Evolutionary conservation across 2,113 vertebrate genomes (phyloP).

Genomic region (Sprattus sprattus): DNA sequence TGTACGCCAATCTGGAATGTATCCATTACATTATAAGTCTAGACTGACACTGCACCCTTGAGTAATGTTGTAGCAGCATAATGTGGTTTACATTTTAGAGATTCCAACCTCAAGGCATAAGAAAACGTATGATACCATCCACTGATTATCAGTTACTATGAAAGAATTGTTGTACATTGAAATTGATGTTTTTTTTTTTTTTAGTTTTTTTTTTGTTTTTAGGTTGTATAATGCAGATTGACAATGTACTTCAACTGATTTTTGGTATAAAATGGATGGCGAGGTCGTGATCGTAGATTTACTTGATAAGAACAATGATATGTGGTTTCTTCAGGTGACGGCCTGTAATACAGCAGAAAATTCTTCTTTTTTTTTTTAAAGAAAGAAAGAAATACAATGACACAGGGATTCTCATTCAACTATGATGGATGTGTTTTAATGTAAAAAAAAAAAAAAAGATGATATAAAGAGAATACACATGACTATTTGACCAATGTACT

Average conservation of each 20-base stretch:
- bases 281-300: slow-evolving; percentile 16
- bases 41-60: slow-evolving; percentile 26
- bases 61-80: slow-evolving; percentile 28
- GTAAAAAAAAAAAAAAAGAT: background rate
- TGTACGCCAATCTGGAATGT: slow-evolving; percentile 55
- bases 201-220: slow-evolving; percentile 38
- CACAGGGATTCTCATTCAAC: slow-evolving; percentile 17
- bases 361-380: background rate
- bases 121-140: slow-evolving; percentile 35
- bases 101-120: slow-evolving; percentile 39
- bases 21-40: slow-evolving; percentile 44
- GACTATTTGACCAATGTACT: slow-evolving; percentile 17
- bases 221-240: slow-evolving; percentile 38
- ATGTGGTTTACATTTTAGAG: slow-evolving; percentile 43
- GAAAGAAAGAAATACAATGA: background rate
- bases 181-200: slow-evolving; percentile 48
- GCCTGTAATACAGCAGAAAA: background rate
- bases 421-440: slow-evolving; percentile 16
- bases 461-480: background rate
- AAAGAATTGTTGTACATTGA: slow-evolving; percentile 53
- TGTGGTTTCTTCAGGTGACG: slow-evolving; percentile 3
- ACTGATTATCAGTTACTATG: slow-evolving; percentile 42
- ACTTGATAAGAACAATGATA: slow-evolving; percentile 10
- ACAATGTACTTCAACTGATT: slow-evolving; percentile 12
- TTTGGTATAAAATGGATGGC: slow-evolving; percentile 12